Base-by-base conservation (phyloP, 2,113 vertebrate species). In the Zosterops borbonicus region DNA sequence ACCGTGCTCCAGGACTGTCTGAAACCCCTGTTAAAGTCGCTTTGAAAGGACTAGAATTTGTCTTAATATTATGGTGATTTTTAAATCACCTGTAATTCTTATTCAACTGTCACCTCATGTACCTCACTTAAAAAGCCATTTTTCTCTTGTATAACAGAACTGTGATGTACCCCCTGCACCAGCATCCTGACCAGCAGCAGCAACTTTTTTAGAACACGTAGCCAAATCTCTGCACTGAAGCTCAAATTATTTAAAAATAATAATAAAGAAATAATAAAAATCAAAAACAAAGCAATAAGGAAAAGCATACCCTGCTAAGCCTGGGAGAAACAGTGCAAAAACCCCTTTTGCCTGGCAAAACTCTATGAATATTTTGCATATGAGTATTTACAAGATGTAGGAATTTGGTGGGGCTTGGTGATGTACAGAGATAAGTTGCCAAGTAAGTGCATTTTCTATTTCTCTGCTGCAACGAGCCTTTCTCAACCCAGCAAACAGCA, bases 191-290 rank as follows among this genome's bases (percentile, higher is more conserved):
- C 6, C 64, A 73, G 47, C 78, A 68, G 14, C 74, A 63, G 8
- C 9, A 16, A 76, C 19, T 79, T 11, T 1, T 1, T 33, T 3
- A 17, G 12, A 17, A 41, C 41, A 12, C 3, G 0, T 1, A 50
- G 20, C 8, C 60, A 80, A 7, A 75, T 33, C 31, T 58, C 73
- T 14, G 8, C 33, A 49, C 0, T 9, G n/a, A 29, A 82, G 56
- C 14, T 4, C 19, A 47, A 87, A 56, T 12, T 6, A 73, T 37
- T 80, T 19, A 5, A 60, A 52, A 46, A 31, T 14, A 71, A n/a
- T 14, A 62, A 41, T 12, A 41, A 64, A 64, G 50, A 81, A 55
- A n/a, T 15, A 9, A 27, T 17, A 25, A 47, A 24, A n/a, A 8
- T 14, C 5, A 9, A 19, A 76, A 41, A 11, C 15, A 27, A 46